These are phyloP conservation scores for Parnassius smintheus DNA, from an alignment of 2,888 invertebrate genomes.

Conservation along the genomic window DNA sequence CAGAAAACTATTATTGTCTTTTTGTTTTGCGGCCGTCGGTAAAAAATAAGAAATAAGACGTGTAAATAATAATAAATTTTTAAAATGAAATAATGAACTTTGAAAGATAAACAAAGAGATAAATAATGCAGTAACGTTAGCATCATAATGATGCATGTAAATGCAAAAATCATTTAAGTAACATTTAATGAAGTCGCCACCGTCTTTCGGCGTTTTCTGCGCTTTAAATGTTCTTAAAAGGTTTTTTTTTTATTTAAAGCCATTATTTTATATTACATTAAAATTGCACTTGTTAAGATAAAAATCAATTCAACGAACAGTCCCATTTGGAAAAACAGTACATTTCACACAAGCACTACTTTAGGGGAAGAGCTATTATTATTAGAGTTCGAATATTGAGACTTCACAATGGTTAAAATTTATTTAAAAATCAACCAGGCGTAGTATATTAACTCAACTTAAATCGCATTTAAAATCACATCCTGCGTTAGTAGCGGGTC, in stretches of 20 bases:
- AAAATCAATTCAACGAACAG: background rate
- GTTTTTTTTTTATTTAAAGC: constrained; percentile 7
- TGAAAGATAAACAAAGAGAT: constrained; percentile 6
- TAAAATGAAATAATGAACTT: background rate
- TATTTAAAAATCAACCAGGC: too few species aligned
- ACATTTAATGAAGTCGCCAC: constrained; percentile 19
- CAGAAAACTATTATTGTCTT: too few species aligned
- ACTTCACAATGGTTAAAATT: too few species aligned
- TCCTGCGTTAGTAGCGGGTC: too few species aligned
- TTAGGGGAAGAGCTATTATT: too few species aligned
- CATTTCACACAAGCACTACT: too few species aligned
- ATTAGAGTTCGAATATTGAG: too few species aligned
- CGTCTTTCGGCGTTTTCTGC: constrained; percentile 14
- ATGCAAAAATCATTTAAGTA: constrained; percentile 19
- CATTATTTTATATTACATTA: constrained; percentile 5
- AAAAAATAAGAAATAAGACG: too few species aligned
- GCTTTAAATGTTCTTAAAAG: constrained; percentile 9
- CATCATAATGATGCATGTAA: constrained; percentile 7
- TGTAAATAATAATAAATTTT: background rate
- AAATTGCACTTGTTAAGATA: constrained; percentile 2
- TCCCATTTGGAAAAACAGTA: background rate
- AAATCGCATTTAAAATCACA: too few species aligned
- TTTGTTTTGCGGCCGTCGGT: too few species aligned
- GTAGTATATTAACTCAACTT: too few species aligned
- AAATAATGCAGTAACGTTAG: constrained; percentile 15